phyloP scores from a whole-genome alignment of 2,797 vertebrate genomes.

The Hemitrygon akajei region DNA sequence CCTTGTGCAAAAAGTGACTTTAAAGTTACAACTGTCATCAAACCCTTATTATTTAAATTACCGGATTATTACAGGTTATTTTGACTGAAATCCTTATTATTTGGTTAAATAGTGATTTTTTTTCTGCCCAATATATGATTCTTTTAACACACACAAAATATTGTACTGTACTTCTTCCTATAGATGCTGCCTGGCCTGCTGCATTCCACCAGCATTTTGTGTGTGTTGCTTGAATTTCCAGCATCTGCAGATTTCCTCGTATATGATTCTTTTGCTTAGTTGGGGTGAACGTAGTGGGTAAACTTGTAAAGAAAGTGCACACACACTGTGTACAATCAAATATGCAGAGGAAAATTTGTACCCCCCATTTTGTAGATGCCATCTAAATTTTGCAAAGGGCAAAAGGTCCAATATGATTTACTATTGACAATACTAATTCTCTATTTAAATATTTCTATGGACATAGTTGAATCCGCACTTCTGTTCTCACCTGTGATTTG shows the following conservation, averaged over 20 bases:
- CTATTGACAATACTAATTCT: background rate
- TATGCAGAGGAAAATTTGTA: background rate
- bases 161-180: too few species aligned
- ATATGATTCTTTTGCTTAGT: too few species aligned
- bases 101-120: background rate
- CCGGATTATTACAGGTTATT: background rate
- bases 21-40: background rate
- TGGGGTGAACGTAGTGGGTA: background rate
- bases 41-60: background rate
- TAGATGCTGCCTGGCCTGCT: too few species aligned
- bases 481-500: background rate
- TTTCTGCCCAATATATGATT: too few species aligned
- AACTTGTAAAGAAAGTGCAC: background rate
- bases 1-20: background rate
- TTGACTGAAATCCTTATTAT: background rate
- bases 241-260: too few species aligned
- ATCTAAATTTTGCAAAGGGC: background rate
- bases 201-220: too few species aligned
- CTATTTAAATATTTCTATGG: background rate
- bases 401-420: background rate
- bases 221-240: too few species aligned
- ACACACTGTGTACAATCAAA: background rate
- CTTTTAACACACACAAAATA: too few species aligned
- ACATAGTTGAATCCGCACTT: background rate
- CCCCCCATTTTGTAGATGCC: background rate